Evolutionary conservation across 1,140 invertebrate species (phyloP).

Genomic region (Bombus confusus): DNA sequence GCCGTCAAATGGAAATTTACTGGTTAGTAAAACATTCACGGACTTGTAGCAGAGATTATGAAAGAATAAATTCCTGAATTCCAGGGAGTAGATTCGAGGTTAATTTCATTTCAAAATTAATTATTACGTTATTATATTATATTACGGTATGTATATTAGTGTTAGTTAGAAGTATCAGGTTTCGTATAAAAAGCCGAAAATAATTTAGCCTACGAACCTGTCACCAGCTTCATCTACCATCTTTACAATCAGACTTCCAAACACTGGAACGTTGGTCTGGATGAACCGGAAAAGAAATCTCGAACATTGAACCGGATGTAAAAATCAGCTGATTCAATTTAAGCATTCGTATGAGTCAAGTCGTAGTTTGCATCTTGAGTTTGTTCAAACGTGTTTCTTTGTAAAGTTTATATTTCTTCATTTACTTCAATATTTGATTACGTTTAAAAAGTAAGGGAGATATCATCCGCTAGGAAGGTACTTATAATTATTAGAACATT

Average conservation of each 20-base stretch:
- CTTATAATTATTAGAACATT: neutral
- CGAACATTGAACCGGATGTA: conserved; percentile 69
- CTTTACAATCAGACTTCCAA: conserved; percentile 75
- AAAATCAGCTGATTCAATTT: conserved; percentile 74
- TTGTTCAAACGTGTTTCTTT: conserved; percentile 5
- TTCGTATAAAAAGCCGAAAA: conserved; percentile 9
- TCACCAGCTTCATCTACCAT: conserved; percentile 82
- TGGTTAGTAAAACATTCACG: conserved; percentile 26
- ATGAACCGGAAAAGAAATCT: conserved; percentile 69
- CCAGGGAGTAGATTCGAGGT: conserved; percentile 33
- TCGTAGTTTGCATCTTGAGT: conserved; percentile 28
- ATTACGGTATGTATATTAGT: neutral
- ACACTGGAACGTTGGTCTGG: conserved; percentile 70
- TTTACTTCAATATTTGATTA: neutral
- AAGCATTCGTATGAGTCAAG: conserved; percentile 36
- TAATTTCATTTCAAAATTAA: conserved; percentile 33
- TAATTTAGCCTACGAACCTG: conserved; percentile 76
- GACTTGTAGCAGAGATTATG: conserved; percentile 20
- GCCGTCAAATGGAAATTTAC: conserved; percentile 19
- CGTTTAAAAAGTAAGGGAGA: neutral
- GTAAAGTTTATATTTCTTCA: neutral
- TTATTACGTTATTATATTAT: neutral
- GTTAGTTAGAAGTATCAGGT: neutral
- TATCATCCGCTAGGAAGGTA: neutral
- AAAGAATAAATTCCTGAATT: conserved; percentile 24